phyloP scores from a whole-genome alignment of 2,888 invertebrate genomes.

The Drosophila stalkeri region DNA sequence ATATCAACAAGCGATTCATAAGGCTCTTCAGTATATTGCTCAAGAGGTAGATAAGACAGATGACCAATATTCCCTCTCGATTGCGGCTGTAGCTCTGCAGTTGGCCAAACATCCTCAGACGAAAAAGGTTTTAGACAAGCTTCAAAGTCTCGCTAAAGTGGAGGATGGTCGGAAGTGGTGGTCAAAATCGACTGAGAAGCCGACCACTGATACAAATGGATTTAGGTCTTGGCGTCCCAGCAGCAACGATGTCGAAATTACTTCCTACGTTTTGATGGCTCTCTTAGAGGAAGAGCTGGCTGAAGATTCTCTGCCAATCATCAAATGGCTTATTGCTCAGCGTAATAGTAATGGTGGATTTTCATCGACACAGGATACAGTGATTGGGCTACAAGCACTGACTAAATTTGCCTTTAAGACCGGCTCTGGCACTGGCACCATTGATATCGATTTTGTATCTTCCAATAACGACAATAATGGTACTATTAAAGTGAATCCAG shows the following conservation, averaged over 20 bases:
- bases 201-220: conserved; percentile 47
- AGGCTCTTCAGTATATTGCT: conserved; percentile 91
- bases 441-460: conserved; percentile 74
- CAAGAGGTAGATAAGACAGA: conserved; percentile 88
- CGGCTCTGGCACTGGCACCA: conserved; percentile 81
- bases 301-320: conserved; percentile 86
- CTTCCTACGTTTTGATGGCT: conserved; percentile 94
- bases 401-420: conserved; percentile 88
- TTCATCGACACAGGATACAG: conserved; percentile 92
- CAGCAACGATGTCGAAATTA: conserved; percentile 92
- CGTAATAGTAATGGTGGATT: conserved; percentile 90
- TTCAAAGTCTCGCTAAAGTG: conserved; percentile 86
- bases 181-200: conserved; percentile 87
- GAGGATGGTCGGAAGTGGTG: conserved; percentile 91
- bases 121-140: conserved; percentile 87
- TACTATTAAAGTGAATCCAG: conserved; percentile 87
- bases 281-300: conserved; percentile 84
- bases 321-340: conserved; percentile 91
- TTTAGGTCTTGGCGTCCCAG: conserved; percentile 86
- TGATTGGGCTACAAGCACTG: conserved; percentile 90
- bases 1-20: conserved; percentile 90
- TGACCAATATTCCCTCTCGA: conserved; percentile 91
- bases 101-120: conserved; percentile 90
- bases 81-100: conserved; percentile 91
- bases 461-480: conserved; percentile 60